A percentile compares a stretch with the other conserved stretches of the same genome.
Conservation (phyloP, 2,113 vertebrate genomes). For the Arothron firmamentum region DNA sequence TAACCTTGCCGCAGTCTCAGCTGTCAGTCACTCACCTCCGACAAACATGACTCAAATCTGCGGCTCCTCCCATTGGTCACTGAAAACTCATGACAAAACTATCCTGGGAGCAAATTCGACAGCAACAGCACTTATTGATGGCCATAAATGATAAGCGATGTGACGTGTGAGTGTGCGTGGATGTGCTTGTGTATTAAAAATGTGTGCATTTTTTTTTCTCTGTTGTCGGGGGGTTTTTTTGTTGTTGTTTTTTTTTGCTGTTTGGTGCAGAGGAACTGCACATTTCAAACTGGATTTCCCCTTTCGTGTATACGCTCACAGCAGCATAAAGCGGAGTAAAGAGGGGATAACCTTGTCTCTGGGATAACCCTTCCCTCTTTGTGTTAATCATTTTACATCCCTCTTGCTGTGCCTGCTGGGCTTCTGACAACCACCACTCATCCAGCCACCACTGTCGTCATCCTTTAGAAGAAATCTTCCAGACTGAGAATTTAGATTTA, state of each 20-base stretch:
- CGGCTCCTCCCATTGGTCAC: conserved; percentile 37
- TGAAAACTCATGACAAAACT: conserved; percentile 52
- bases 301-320: not conserved
- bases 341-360: not conserved
- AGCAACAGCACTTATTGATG: conserved; percentile 46
- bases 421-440: not conserved
- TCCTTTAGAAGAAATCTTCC: not conserved
- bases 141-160: conserved; percentile 23
- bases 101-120: conserved; percentile 39
- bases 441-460: not conserved
- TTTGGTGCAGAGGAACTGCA: not conserved
- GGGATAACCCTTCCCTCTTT: not conserved
- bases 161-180: conserved; percentile 7
- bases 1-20: conserved; percentile 61
- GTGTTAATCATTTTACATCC: not conserved
- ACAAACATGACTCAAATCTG: conserved; percentile 54
- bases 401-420: not conserved
- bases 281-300: not conserved
- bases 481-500: not conserved
- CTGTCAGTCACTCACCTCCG: conserved; percentile 55
- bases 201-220: too few relatives aligned
- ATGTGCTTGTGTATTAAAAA: conserved; percentile 2
- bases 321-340: not conserved
- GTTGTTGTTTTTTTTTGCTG: too few relatives aligned
- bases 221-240: too few relatives aligned